Conservation (phyloP, 2,797 vertebrate species). For the Mastacembelus armatus region DNA sequence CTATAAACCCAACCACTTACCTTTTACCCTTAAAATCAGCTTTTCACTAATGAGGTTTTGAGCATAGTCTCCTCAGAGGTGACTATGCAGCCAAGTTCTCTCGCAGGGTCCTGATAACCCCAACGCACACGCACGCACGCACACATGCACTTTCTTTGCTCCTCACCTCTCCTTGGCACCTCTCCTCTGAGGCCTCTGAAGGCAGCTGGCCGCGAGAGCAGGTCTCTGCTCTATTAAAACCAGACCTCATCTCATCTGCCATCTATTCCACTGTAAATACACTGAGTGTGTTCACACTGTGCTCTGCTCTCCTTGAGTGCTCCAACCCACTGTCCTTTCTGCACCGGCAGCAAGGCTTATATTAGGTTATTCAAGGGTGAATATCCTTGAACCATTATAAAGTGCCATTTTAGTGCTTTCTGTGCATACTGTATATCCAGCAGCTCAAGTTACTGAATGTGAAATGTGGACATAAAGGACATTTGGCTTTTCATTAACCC, state of each 20-base stretch:
- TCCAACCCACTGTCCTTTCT: constrained; percentile 63
- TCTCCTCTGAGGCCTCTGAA: constrained; percentile 70
- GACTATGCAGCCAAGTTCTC: constrained; percentile 26
- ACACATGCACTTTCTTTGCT: constrained; percentile 25
- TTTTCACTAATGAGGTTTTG: constrained; percentile 52
- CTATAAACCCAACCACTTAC: constrained; percentile 19
- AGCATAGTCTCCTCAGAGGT: constrained; percentile 39
- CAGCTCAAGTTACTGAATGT: constrained; percentile 37
- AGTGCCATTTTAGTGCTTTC: constrained; percentile 60
- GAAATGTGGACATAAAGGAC: constrained; percentile 48
- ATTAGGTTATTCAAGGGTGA: constrained; percentile 67
- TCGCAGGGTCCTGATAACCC: constrained; percentile 15
- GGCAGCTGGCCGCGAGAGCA: constrained; percentile 70
- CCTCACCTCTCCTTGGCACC: constrained; percentile 71
- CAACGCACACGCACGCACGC: constrained; percentile 12
- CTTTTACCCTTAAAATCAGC: constrained; percentile 48
- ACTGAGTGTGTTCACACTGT: constrained; percentile 58
- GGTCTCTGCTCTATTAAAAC: constrained; percentile 74
- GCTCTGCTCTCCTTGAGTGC: constrained; percentile 65
- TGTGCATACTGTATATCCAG: constrained; percentile 33
- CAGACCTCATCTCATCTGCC: constrained; percentile 73
- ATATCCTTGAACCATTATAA: constrained; percentile 74
- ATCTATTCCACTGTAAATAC: constrained; percentile 75
- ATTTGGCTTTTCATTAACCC: constrained; percentile 39
- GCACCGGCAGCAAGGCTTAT: constrained; percentile 56